Percentiles rank a stretch among this genome's conserved stretches.
Evolutionary conservation across 2,888 invertebrate genomes (phyloP).

Genomic region (Mesorhabditis spiculigera): DNA sequence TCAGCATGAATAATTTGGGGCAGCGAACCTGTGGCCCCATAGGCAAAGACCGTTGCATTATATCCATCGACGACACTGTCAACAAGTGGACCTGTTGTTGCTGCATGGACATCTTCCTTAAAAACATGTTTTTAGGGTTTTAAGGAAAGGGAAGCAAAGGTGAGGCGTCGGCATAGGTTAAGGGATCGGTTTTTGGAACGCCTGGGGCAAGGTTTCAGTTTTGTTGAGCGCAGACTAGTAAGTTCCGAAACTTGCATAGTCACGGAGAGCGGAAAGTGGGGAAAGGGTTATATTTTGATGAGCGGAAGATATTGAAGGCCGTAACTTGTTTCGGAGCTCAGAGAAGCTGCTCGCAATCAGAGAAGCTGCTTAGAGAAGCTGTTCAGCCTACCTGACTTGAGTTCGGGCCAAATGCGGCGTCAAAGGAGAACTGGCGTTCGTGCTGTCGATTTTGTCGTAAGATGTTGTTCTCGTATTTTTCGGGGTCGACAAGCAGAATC

Average conservation of each 20-base stretch:
- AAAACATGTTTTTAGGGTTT: constrained; percentile 12
- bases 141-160: too few relatives aligned
- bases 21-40: constrained; percentile 74
- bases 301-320: too few relatives aligned
- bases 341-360: too few relatives aligned
- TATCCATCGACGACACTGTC: constrained; percentile 81
- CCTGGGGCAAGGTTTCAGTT: too few relatives aligned
- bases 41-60: constrained; percentile 93
- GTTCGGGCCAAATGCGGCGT: constrained; percentile 81
- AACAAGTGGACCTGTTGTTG: constrained; percentile 80
- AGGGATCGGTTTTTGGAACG: too few relatives aligned
- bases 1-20: background rate
- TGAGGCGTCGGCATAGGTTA: too few relatives aligned
- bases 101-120: constrained; percentile 78
- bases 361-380: too few relatives aligned
- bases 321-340: too few relatives aligned
- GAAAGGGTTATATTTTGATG: too few relatives aligned
- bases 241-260: too few relatives aligned
- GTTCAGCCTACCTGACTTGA: constrained; percentile 72
- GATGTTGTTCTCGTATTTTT: constrained; percentile 66
- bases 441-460: constrained; percentile 70
- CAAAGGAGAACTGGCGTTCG: constrained; percentile 83
- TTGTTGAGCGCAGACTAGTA: too few relatives aligned
- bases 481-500: constrained; percentile 70
- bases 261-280: too few relatives aligned